Conservation (phyloP, 2,113 vertebrate species). For the Saimiri boliviensis region DNA sequence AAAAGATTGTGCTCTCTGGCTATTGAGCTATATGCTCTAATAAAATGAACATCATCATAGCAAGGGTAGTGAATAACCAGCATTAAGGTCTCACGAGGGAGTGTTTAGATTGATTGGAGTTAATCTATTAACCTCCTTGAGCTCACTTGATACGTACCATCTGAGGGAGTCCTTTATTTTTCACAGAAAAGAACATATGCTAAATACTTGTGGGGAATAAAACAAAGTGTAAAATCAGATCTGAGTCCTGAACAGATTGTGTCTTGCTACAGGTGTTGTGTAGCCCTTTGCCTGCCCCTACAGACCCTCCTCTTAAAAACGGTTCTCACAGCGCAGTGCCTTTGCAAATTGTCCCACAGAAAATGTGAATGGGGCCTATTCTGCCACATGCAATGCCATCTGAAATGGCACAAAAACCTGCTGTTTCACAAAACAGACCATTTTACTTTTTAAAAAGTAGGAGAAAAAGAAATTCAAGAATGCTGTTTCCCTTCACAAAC, state of each 20-base stretch:
- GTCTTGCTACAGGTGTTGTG: not conserved
- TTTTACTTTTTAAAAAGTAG: slow-evolving; percentile 42
- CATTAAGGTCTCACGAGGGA: not conserved
- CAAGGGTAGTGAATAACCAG: not conserved
- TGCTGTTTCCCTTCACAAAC: not conserved
- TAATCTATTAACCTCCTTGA: not conserved
- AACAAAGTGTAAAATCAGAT: slow-evolving; percentile 13
- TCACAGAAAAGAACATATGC: not conserved
- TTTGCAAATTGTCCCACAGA: slow-evolving; percentile 41
- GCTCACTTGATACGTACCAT: not conserved
- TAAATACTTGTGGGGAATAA: slow-evolving; percentile 4
- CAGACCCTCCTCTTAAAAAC: slow-evolving; percentile 16
- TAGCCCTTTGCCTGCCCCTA: not conserved
- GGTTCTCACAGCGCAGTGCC: not conserved
- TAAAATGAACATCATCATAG: slow-evolving; percentile 8
- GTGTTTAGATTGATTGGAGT: not conserved
- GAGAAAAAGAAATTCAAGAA: slow-evolving; percentile 55
- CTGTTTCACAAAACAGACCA: slow-evolving; percentile 52
- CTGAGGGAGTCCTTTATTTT: slow-evolving; percentile 1
- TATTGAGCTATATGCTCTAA: not conserved
- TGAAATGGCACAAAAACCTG: slow-evolving; percentile 52
- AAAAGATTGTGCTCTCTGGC: not conserved
- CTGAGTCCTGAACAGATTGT: not conserved
- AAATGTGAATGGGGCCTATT: slow-evolving; percentile 60
- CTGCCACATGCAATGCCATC: slow-evolving; percentile 4